Base-by-base conservation (phyloP, 2,113 vertebrate species). In the Neomonachus schauinslandi region DNA sequence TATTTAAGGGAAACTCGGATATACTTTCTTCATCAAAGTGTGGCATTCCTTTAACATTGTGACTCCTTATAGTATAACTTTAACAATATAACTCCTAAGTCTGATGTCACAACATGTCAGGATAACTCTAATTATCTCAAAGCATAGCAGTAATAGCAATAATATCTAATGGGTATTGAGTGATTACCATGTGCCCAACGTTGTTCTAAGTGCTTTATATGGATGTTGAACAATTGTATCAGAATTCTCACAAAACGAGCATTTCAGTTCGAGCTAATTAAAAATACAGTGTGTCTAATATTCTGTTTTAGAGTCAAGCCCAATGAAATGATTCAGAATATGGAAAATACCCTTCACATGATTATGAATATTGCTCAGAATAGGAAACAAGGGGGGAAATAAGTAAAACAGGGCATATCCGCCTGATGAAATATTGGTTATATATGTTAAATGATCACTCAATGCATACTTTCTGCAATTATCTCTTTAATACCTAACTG, bases 221-320 rank as follows among this genome's bases (percentile, higher is more conserved):
- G 15, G 4, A 82, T 57, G 14, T 55, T 71, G 91, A 90, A 53
- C 89, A 96, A 74, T 91, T 63, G 4, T 59, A 55, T 51, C 55
- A 95, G 86, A 94, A 97, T 88, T 83, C 79, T 93, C 42, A 90
- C 90, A 96, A 31, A 53, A 90, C 71, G 90, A 92, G 31, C 42
- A 89, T 96, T 93, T 90, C 81, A 80, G 86, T 59, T 69, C 57
- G 95, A 91, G 55, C 51, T 93, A 92, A 89, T 95, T 95, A 88
- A 94, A 97, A 97, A 69, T 88, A 55, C 18, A 88, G 49, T 26
- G 69, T 74, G 55, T 33, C 55, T 95, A 91, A 95, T 94, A 16
- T 83, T 81, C 63, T 71, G 86, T 90, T 61, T 86, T 95, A 61
- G 89, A 91, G 76, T 88, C 31, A 80, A 94, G 81, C 28, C 55